These are phyloP conservation scores for Zaprionus inermis DNA, from an alignment of 1,140 invertebrate genomes.

Conservation along the genomic window DNA sequence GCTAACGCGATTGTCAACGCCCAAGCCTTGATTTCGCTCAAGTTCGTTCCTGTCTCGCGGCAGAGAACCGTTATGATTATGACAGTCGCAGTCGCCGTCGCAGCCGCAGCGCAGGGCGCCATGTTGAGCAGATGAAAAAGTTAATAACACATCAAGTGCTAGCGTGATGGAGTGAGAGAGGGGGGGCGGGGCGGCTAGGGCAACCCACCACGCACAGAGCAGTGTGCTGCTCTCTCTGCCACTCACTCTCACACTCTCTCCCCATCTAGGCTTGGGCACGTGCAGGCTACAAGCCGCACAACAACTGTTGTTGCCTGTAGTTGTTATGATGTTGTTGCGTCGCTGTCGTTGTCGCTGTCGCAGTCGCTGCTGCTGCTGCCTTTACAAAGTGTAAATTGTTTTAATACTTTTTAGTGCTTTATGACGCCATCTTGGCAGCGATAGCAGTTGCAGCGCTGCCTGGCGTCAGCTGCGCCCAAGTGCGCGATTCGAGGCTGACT, in stretches of 20 bases:
- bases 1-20: slow-evolving; percentile 78
- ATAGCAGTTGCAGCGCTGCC: slow-evolving; percentile 20
- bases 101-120: slow-evolving; percentile 37
- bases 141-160: slow-evolving; percentile 49
- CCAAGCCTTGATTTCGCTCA: slow-evolving; percentile 56
- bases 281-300: slow-evolving; percentile 71
- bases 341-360: slow-evolving; percentile 41
- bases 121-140: slow-evolving; percentile 64
- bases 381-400: slow-evolving; percentile 84
- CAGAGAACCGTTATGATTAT: slow-evolving; percentile 69
- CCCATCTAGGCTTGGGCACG: slow-evolving; percentile 43
- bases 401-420: slow-evolving; percentile 82
- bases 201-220: slow-evolving; percentile 1
- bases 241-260: neutral
- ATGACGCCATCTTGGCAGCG: slow-evolving; percentile 66
- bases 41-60: slow-evolving; percentile 33
- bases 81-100: slow-evolving; percentile 32
- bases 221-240: neutral
- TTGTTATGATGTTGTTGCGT: slow-evolving; percentile 34
- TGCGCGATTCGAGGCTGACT: slow-evolving; percentile 35
- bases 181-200: neutral
- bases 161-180: neutral
- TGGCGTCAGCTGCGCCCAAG: slow-evolving; percentile 65
- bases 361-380: slow-evolving; percentile 37
- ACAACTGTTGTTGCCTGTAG: slow-evolving; percentile 53